phyloP scores from a whole-genome alignment of 2,797 vertebrate species.

The Smutsia temminckii region DNA sequence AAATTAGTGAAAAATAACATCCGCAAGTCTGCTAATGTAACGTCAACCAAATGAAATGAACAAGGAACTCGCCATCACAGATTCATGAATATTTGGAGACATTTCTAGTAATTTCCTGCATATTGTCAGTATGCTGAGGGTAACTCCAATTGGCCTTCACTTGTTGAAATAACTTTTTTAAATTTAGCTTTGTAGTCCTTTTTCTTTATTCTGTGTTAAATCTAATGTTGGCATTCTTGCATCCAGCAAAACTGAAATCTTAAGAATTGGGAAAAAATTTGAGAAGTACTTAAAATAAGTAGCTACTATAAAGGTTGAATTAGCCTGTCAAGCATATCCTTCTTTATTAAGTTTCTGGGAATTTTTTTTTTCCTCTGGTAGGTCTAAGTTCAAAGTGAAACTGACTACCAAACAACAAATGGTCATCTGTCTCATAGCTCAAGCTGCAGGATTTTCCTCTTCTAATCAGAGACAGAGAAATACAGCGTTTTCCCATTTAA shows the following conservation, averaged over 20 bases:
- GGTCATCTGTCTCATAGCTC: background rate
- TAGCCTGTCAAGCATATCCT: background rate
- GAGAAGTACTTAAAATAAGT: background rate
- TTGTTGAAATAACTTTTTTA: conserved; percentile 2
- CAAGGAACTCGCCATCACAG: conserved; percentile 43
- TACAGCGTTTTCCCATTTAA: background rate
- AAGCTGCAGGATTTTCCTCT: background rate
- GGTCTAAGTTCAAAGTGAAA: background rate
- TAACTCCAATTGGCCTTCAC: background rate
- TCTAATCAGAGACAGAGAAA: background rate
- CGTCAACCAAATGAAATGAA: conserved; percentile 60
- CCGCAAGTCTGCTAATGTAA: conserved; percentile 42
- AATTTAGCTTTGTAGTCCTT: background rate
- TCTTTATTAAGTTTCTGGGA: background rate
- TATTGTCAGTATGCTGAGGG: background rate
- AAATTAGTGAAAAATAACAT: conserved; percentile 75
- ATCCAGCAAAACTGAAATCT: background rate
- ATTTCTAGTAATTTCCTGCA: background rate
- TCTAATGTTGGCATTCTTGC: background rate
- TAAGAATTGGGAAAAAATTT: background rate
- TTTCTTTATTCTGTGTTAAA: conserved; percentile 17
- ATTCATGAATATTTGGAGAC: conserved; percentile 45
- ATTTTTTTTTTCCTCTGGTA: background rate
- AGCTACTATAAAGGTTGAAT: background rate
- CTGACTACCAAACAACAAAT: background rate